These are phyloP conservation scores for Hirundo rustica DNA, from an alignment of 2,797 vertebrate genomes.

Conservation along the genomic window DNA sequence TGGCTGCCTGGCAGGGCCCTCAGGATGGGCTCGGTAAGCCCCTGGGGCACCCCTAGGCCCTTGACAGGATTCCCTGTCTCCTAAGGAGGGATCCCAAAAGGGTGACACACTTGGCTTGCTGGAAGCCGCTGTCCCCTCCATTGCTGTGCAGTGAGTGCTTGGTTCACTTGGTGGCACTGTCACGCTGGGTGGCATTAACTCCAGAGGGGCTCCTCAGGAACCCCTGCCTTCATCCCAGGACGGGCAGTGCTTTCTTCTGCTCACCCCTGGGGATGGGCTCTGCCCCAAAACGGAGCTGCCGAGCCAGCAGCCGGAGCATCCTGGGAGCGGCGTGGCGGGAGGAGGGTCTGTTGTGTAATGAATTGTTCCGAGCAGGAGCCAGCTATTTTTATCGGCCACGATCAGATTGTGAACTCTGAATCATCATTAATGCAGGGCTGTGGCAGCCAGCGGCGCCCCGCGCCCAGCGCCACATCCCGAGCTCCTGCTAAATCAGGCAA, in stretches of 20 bases:
- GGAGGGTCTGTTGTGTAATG: conserved; percentile 48
- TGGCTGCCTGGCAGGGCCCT: background rate
- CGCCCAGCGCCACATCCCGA: conserved; percentile 14
- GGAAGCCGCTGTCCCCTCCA: background rate
- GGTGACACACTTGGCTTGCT: background rate
- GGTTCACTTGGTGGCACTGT: background rate
- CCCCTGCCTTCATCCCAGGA: background rate
- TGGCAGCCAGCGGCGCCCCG: conserved; percentile 33
- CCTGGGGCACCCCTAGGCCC: too few species aligned
- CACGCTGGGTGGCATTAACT: background rate
- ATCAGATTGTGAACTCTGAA: conserved; percentile 67
- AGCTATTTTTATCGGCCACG: conserved; percentile 57
- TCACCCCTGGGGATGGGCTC: fast-evolving
- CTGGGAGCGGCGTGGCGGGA: background rate
- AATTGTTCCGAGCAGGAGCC: conserved; percentile 45
- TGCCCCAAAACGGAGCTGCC: background rate
- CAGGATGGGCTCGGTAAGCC: background rate
- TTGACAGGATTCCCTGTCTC: background rate
- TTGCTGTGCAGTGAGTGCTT: background rate
- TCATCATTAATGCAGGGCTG: conserved; percentile 62
- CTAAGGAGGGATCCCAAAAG: background rate
- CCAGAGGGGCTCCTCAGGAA: background rate
- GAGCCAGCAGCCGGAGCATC: background rate
- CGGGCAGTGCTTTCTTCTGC: background rate
- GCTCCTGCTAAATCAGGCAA: conserved; percentile 60